Evolutionary conservation across 1,140 invertebrate species (phyloP).

Genomic region (Andricus grossulariae): DNA sequence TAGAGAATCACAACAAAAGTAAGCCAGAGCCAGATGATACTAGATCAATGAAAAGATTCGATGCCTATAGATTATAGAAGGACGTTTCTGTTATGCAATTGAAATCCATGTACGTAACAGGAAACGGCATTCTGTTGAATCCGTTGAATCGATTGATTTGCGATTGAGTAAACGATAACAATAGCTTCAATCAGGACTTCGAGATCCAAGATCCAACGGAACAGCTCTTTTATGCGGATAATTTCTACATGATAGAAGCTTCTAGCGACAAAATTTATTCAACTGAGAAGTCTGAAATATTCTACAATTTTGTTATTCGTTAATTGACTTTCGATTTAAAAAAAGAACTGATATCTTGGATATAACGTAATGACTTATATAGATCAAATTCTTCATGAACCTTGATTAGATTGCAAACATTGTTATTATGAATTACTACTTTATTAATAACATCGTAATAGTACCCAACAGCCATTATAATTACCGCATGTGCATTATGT

Average conservation of each 20-base stretch:
- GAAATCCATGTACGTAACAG: constrained; percentile 54
- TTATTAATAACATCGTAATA: neutral
- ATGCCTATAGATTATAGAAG: neutral
- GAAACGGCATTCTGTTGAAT: constrained; percentile 42
- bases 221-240: no score
- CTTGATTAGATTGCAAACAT: neutral
- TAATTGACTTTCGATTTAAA: no score
- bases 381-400: no score
- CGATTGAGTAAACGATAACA: constrained; percentile 10
- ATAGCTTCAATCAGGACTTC: neutral
- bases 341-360: no score
- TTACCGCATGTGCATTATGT: neutral
- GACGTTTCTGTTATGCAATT: constrained; percentile 50
- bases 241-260: neutral
- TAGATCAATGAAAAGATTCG: constrained; percentile 10
- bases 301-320: no score
- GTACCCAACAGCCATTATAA: neutral
- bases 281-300: no score
- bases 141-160: neutral
- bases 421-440: neutral
- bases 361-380: no score
- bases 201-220: no score
- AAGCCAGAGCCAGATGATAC: neutral
- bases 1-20: neutral
- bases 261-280: no score